These are phyloP conservation scores for Drosophila hamatofila DNA, from an alignment of 2,888 invertebrate species.

Conservation along the genomic window DNA sequence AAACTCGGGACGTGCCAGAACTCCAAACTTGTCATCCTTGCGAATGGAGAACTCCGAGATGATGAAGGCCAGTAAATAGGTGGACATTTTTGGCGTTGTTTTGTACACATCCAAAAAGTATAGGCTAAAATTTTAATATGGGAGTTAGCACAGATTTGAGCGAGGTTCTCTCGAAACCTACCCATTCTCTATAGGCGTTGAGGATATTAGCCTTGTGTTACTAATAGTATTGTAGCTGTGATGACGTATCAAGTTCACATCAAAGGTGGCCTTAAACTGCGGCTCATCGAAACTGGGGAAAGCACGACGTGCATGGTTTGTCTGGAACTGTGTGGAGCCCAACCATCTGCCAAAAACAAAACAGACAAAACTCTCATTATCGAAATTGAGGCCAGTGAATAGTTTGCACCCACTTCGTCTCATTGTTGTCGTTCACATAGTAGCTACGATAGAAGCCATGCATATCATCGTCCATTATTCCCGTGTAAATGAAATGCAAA, in stretches of 20 bases:
- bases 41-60: conserved; percentile 87
- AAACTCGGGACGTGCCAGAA: conserved; percentile 90
- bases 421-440: conserved; percentile 83
- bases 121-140: conserved; percentile 31
- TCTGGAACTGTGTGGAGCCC: conserved; percentile 90
- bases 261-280: conserved; percentile 89
- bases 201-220: conserved; percentile 65
- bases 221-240: conserved; percentile 75
- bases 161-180: conserved; percentile 54
- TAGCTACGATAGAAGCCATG: conserved; percentile 86
- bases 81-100: conserved; percentile 89
- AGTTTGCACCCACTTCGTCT: conserved; percentile 73
- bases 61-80: conserved; percentile 92
- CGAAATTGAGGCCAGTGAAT: background rate
- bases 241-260: conserved; percentile 84
- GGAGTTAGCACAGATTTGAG: background rate
- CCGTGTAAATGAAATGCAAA: conserved; percentile 86
- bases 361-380: too few species aligned
- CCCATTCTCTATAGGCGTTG: conserved; percentile 44
- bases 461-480: conserved; percentile 86
- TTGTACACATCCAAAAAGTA: conserved; percentile 77
- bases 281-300: conserved; percentile 94
- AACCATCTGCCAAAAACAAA: conserved; percentile 85
- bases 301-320: conserved; percentile 89
- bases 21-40: conserved; percentile 82